Percentiles rank a stretch among this genome's conserved stretches.
phyloP scores from a whole-genome alignment of 2,113 vertebrate species.

The Vicugna pacos region DNA sequence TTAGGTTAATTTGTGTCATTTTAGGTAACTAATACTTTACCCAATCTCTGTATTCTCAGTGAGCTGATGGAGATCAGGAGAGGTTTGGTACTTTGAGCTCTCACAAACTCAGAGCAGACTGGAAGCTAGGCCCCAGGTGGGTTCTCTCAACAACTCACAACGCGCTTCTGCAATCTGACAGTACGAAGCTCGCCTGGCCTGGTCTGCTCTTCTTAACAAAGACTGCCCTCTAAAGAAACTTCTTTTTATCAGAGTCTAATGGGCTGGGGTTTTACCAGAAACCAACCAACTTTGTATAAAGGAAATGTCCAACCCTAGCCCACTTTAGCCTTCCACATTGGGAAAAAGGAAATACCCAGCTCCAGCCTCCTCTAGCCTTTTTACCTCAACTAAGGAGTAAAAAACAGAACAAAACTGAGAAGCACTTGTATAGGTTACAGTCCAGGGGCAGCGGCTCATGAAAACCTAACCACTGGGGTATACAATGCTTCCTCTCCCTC shows the following conservation, averaged over 20 bases:
- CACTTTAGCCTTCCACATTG: not conserved
- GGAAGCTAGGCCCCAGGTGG: not conserved
- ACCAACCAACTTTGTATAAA: not conserved
- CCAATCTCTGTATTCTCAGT: not conserved
- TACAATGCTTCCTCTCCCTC: fast-evolving
- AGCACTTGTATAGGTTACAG: not conserved
- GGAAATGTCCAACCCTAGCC: not conserved
- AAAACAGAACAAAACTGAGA: not conserved
- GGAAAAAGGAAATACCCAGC: not conserved
- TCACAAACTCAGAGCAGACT: not conserved
- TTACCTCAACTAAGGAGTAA: not conserved
- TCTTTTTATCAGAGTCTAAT: not conserved
- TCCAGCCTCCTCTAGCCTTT: not conserved
- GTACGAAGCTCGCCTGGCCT: not conserved
- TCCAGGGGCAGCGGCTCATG: not conserved
- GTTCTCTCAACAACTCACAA: not conserved
- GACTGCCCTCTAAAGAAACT: not conserved
- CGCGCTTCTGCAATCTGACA: not conserved
- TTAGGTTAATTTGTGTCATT: not conserved
- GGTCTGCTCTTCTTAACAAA: not conserved
- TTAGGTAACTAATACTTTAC: not conserved
- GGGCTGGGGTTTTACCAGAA: not conserved
- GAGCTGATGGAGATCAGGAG: not conserved
- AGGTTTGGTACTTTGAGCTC: not conserved
- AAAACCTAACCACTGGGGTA: not conserved